These are phyloP conservation scores for Antennarius striatus DNA, from an alignment of 2,113 vertebrate species.

Conservation along the genomic window DNA sequence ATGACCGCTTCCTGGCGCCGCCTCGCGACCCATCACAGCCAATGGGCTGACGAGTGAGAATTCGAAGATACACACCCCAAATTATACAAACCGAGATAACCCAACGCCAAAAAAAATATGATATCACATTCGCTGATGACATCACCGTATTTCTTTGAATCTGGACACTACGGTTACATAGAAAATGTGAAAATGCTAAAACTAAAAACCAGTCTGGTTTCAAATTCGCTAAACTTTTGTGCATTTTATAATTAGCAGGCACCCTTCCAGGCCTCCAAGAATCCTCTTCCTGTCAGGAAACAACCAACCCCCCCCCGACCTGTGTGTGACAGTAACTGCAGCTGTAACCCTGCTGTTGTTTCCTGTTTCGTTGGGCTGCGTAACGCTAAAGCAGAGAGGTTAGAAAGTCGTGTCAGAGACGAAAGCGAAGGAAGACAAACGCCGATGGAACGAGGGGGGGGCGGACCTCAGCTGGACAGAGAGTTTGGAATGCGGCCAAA, in stretches of 20 bases:
- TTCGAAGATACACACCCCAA: background rate
- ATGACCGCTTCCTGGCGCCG: conserved; percentile 63
- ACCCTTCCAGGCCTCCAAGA: no score
- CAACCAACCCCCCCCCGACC: no score
- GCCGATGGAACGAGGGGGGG: conserved; percentile 19
- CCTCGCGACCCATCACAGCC: conserved; percentile 38
- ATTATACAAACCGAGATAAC: conserved; percentile 8
- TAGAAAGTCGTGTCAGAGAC: conserved; percentile 28
- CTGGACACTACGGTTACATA: no score
- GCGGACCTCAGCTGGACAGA: conserved; percentile 32
- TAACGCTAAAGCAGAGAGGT: conserved; percentile 24
- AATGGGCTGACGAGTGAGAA: conserved; percentile 42
- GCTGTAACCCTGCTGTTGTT: conserved; percentile 28
- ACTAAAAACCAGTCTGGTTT: no score
- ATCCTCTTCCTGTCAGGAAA: no score
- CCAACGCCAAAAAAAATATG: conserved; percentile 2
- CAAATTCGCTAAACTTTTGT: no score
- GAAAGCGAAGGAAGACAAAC: conserved; percentile 26
- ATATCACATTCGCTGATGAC: no score
- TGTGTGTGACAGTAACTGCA: background rate
- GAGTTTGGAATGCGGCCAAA: conserved; percentile 51
- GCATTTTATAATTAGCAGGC: no score
- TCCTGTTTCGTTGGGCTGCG: conserved; percentile 38
- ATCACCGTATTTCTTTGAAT: no score
- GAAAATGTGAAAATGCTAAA: no score